Conservation (phyloP, 64 coral and sea anemone genomes). For the Pachyseris speciosa region DNA sequence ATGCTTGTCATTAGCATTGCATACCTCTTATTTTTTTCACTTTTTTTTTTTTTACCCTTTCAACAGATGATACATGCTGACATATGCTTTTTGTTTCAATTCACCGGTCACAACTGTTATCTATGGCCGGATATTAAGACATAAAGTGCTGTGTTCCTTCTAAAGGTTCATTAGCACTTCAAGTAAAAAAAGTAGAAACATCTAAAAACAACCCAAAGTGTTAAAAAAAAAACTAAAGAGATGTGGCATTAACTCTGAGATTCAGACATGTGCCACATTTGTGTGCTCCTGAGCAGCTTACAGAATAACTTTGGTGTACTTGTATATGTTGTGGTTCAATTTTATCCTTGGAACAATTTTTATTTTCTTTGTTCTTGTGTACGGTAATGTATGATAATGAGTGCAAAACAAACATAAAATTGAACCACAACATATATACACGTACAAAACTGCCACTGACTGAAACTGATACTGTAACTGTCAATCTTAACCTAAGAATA, state of each 20-base stretch:
- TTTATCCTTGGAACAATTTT: no score
- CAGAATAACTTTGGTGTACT: no score
- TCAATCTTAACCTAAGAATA: not conserved
- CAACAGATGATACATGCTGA: not conserved
- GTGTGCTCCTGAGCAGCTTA: no score
- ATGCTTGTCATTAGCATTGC: not conserved
- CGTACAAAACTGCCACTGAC: no score
- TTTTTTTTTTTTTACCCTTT: not conserved
- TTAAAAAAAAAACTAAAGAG: not conserved
- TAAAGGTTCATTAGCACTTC: not conserved
- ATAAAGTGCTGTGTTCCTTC: no score
- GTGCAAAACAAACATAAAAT: no score
- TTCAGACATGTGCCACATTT: not conserved
- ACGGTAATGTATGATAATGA: no score
- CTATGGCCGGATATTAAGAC: no score
- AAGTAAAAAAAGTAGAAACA: not conserved
- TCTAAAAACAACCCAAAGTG: not conserved
- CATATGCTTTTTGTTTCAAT: not conserved
- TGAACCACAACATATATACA: no score
- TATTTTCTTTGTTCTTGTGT: no score
- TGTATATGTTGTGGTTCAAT: no score
- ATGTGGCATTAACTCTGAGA: not conserved
- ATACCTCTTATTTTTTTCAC: not conserved
- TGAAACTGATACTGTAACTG: not conserved
- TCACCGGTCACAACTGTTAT: no score